Evolutionary conservation across 35 echinoderm and acorn worm genomes (phyloP).

Genomic region (Eucidaris tribuloides): DNA sequence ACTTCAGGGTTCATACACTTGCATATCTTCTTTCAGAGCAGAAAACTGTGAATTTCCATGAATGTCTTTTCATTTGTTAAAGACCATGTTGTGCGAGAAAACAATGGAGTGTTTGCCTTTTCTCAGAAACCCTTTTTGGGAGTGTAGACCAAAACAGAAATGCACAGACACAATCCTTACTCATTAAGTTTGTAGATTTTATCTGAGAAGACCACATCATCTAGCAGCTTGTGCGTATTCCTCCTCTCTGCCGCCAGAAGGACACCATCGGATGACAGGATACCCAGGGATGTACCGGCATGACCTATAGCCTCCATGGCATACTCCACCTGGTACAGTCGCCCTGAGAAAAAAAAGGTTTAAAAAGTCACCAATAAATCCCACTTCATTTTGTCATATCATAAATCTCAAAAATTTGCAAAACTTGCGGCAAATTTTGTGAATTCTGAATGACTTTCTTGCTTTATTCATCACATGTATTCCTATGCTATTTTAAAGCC

Average conservation of each 20-base stretch:
- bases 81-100: too few species aligned
- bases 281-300: conserved; percentile 93
- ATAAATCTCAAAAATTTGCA: not conserved
- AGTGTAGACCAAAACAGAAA: too few species aligned
- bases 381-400: too few species aligned
- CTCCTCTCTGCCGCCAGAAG: conserved; percentile 94
- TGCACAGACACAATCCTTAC: too few species aligned
- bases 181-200: conserved; percentile 99
- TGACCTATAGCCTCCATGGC: conserved; percentile 99
- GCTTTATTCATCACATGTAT: not conserved
- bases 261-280: conserved; percentile 92
- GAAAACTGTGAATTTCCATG: too few species aligned
- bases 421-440: not conserved
- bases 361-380: too few species aligned
- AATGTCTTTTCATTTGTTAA: too few species aligned
- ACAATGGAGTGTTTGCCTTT: too few species aligned
- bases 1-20: too few species aligned
- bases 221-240: conserved; percentile 96
- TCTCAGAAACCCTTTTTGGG: too few species aligned
- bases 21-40: too few species aligned
- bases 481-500: too few species aligned
- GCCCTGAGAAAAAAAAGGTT: conserved; percentile 54
- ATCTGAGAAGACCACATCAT: conserved; percentile 99
- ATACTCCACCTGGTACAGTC: conserved; percentile 99
- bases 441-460: not conserved